Percentiles rank a stretch among this genome's conserved stretches.
Conservation (phyloP, 2,113 vertebrate species). For the Mustelus asterias region DNA sequence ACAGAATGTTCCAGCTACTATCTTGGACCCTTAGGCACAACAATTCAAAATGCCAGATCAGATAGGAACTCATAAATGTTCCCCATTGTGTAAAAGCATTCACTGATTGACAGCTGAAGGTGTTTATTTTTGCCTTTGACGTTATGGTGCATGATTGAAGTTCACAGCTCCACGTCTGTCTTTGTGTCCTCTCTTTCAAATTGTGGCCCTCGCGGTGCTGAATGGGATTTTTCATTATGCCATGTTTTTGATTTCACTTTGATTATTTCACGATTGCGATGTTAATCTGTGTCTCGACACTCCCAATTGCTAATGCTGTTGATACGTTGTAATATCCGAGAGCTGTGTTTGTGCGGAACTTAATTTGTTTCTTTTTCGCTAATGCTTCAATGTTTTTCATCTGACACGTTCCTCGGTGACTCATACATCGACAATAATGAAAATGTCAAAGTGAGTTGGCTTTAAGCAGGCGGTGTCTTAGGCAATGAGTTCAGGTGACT, state of each 20-base stretch:
- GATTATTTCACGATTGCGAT: neutral
- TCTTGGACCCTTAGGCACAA: neutral
- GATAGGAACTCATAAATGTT: neutral
- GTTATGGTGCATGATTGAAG: neutral
- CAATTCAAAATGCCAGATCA: conserved; percentile 14
- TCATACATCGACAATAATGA: neutral
- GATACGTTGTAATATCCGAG: neutral
- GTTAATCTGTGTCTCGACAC: neutral
- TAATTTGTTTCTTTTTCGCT: conserved; percentile 6
- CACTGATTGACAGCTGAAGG: neutral
- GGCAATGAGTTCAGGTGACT: neutral
- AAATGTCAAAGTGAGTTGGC: neutral
- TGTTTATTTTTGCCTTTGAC: neutral
- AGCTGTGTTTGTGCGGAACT: neutral
- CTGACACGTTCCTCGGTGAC: neutral
- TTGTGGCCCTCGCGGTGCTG: neutral
- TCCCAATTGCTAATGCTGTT: neutral
- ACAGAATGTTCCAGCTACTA: neutral
- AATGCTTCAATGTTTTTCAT: neutral
- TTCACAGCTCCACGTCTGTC: neutral
- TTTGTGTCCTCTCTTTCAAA: neutral
- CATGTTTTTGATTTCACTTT: neutral
- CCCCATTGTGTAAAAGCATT: neutral
- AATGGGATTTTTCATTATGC: neutral
- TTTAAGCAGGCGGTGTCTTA: neutral